Evolutionary conservation across 1,140 invertebrate genomes (phyloP), one percentile per base, ranked within the genome.

Genomic region (Galleria mellonella): DNA sequence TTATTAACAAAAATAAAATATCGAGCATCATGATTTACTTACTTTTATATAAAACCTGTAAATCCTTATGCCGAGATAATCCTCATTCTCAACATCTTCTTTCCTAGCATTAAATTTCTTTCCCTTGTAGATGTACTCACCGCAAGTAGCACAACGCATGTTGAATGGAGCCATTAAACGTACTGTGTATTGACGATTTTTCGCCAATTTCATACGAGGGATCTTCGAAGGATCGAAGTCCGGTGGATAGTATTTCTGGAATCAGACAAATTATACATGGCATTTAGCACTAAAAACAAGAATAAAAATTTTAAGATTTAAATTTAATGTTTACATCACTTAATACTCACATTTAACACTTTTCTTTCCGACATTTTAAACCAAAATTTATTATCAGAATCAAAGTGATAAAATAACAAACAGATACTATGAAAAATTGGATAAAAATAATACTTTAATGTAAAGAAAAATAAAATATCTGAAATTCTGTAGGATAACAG

Each of bases 211-310:
- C 89, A 97, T 95, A 48, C 98, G 95, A 62, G 98, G 98, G 15
- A 99, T 98, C 88, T 99, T 99, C 11, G 96, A 96, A 0, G 98
- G 98, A 93, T 99, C 98, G 84, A 99, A 99, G 90, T 99, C 98
- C 69, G 98, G 98, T 0, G 98, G 98, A 89, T 99, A 99, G 81
- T 99, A 99, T 97, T 99, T 99, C 95, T 99, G 75, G 50, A 89
- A 89, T 68, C 62, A 45, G 11, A 31, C 4, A 27, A 28, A 37
- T 10, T 15, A 46, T 36, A 28, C n/a, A n/a, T n/a, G n/a, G n/a
- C n/a, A n/a, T n/a, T n/a, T n/a, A n/a, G n/a, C n/a, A n/a, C n/a
- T n/a, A n/a, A n/a, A 9, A 37, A 36, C 14, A 43, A 13, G 27
- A 30, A 7, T 10, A 39, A n/a, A 23, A 9, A 38, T 38, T 7